Base-by-base conservation (phyloP, 1,140 invertebrate species). In the Eurosta solidaginis region DNA sequence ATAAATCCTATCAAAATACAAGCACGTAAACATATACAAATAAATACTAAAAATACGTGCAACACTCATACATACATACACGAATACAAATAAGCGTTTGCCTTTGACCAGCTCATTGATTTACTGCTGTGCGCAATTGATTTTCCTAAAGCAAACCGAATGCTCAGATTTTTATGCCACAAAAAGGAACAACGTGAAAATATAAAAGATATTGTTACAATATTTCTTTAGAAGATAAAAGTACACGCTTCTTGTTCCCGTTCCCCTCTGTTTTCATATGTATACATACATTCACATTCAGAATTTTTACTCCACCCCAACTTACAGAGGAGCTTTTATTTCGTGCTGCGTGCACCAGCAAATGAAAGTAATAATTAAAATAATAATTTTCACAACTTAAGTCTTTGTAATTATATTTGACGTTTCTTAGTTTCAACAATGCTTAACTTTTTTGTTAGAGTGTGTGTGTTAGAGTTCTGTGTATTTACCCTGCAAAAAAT, bases 341-440 rank as follows among this genome's bases (percentile, higher is more conserved):
- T 68, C 59, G 59, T 40, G 59, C 59, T 68, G 59, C 59, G 59
- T 68, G 73, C 73, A 14, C 40, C 73, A 74, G 73, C 44, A 74
- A 74, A 74, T 74, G 36, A 74, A 74, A 74, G 73, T 20, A 74
- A 74, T 74, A 74, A 74, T 74, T 74, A 74, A 74, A 74, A 74
- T 74, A 74, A 74, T 74, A 74, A 74, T 74, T 74, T 74, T 74
- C 73, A 74, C 73, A 74, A 74, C 42, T 74, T 74, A 74, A 74
- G 73, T 47, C 73, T 44, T 47, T 74, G 73, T 74, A 74, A 74
- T 74, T 74, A 74, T 74, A 74, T 74, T 74, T 74, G 73, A 74
- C 73, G 73, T 74, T 47, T 4, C 17, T 47, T 47, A 29, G 22
- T 27, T 22, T 17, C 17, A 45, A 9, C 17, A 9, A 45, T 45